Evolutionary conservation across 2,888 invertebrate genomes (phyloP), one percentile per base, ranked within the genome.

Genomic region (Phortica magna): DNA sequence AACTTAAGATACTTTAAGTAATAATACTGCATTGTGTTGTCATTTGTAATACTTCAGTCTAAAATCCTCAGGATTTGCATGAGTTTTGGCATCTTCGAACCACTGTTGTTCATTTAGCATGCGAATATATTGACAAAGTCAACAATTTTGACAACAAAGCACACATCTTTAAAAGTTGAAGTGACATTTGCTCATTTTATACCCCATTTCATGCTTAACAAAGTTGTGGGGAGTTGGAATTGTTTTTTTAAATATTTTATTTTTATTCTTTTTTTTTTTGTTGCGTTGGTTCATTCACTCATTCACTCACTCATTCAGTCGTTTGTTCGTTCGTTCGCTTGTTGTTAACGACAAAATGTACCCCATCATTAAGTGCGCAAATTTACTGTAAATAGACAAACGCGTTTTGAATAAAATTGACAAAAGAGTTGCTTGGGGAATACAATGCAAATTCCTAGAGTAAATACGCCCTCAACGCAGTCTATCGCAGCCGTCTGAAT

Each of bases 351-450:
- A 74, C 81, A 79, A 83, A 22, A 77, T 79, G 84, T 81, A 87
- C 83, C 86, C 88, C 90, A 84, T 91, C 91, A 91, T 91, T 91
- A 91, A 91, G 89, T 91, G 91, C 90, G 90, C 90, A 91, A 91
- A 91, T 91, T 90, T 90, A 91, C 91, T 91, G 91, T 90, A 91
- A 91, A 91, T 89, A 90, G 90, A 89, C 90, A 90, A 90, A 90
- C 89, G 91, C 91, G 91, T 86, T 90, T 90, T 91, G 91, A 91
- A 91, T 91, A 90, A 88, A 90, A 89, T 90, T 84, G 80, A 79
- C 78, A 81, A 82, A 85, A 86, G 87, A 87, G 85, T 87, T 86
- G 85, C 42, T 55, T 39, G 64, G 42, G 55, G 70, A 41, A 53
- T 70, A 76, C 80, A 83, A 87, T 83, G 87, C 83, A 85, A 85